Conservation (phyloP, 1,140 invertebrate species). For the Neelides sp. region DNA sequence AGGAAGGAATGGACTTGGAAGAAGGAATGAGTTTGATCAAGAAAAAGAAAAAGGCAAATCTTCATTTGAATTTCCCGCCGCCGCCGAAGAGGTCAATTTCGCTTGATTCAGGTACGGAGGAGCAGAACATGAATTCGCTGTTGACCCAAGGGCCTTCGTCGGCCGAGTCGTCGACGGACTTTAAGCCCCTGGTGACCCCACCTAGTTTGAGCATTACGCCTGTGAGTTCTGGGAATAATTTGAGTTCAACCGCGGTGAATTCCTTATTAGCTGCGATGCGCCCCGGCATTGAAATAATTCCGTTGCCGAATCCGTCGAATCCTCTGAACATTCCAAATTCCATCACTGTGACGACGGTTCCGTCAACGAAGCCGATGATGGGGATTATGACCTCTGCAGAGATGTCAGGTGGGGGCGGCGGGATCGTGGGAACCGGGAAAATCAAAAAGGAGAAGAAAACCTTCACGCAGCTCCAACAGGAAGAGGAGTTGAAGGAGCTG, state of each 20-base stretch:
- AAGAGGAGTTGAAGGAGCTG: slow-evolving; percentile 7
- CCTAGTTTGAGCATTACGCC: slow-evolving; percentile 67
- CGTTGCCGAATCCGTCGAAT: slow-evolving; percentile 46
- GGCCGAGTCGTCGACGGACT: not conserved
- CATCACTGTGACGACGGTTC: slow-evolving; percentile 65
- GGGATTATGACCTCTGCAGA: too few species aligned
- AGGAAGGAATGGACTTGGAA: too few species aligned
- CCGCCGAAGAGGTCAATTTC: slow-evolving; percentile 28
- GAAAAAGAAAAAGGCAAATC: slow-evolving; percentile 1
- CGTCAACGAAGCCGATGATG: too few species aligned
- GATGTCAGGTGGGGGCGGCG: too few species aligned
- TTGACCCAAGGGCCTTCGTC: not conserved
- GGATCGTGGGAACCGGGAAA: too few species aligned
- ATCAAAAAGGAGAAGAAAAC: slow-evolving; percentile 25
- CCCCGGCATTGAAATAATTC: slow-evolving; percentile 67
- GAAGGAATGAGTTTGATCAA: not conserved
- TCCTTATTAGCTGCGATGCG: slow-evolving; percentile 50
- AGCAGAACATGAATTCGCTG: not conserved
- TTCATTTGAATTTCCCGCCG: too few species aligned
- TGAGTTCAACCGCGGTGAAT: slow-evolving; percentile 40
- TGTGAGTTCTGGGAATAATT: slow-evolving; percentile 42
- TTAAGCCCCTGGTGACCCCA: slow-evolving; percentile 45
- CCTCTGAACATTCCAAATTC: slow-evolving; percentile 54
- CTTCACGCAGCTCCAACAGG: slow-evolving; percentile 26
- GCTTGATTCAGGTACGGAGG: slow-evolving; percentile 17